A percentile compares a stretch with the other conserved stretches of the same genome.
Evolutionary conservation across 2,797 vertebrate species (phyloP).

Genomic region (Danio choprae): DNA sequence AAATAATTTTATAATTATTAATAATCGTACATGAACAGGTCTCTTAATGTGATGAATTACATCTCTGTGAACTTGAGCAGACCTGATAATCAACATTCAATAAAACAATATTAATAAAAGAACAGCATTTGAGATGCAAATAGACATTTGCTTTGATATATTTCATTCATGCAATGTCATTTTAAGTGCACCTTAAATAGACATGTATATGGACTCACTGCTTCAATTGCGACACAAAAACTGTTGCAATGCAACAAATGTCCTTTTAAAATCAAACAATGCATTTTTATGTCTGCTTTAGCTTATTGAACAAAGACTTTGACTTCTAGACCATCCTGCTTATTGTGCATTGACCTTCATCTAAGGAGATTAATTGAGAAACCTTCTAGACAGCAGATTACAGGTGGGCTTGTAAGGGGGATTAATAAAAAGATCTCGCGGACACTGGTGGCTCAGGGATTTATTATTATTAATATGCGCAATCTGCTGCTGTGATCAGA

Average conservation of each 20-base stretch:
- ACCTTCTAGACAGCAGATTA: slow-evolving; percentile 40
- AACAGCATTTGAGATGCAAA: background rate
- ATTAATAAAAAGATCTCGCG: slow-evolving; percentile 8
- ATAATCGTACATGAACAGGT: background rate
- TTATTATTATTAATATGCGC: background rate
- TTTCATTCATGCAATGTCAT: background rate
- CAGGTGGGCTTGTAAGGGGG: slow-evolving; percentile 43
- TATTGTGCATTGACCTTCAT: slow-evolving; percentile 51
- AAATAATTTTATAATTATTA: background rate
- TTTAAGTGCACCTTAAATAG: background rate
- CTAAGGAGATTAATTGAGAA: slow-evolving; percentile 64
- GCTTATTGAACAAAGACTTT: background rate
- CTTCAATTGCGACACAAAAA: background rate
- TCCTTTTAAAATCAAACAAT: background rate
- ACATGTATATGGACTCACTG: background rate
- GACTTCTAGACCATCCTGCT: slow-evolving; percentile 45
- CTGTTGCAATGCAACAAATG: background rate
- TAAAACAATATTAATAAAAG: background rate
- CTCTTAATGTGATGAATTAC: background rate
- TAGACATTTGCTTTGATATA: background rate
- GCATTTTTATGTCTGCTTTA: background rate
- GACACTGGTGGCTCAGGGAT: slow-evolving; percentile 1
- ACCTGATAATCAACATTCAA: background rate
- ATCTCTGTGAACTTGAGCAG: background rate
- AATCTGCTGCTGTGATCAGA: slow-evolving; percentile 9